These are phyloP conservation scores for Alosa alosa DNA, from an alignment of 2,113 vertebrate genomes.

Conservation along the genomic window DNA sequence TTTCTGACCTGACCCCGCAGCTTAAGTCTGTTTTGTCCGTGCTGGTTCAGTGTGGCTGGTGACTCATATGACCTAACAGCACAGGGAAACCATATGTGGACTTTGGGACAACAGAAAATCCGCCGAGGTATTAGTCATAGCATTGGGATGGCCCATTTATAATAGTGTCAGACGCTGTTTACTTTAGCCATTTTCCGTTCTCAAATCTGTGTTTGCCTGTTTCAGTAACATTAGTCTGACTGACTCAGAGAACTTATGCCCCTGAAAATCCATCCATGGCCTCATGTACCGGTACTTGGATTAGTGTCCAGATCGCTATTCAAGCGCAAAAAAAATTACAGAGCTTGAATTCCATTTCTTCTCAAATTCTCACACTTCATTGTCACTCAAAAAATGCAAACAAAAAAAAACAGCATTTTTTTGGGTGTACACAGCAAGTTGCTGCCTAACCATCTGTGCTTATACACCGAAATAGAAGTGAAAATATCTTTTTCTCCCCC, in stretches of 20 bases:
- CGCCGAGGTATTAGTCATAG: background rate
- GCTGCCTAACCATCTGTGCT: background rate
- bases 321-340: background rate
- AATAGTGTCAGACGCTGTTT: conserved; percentile 13
- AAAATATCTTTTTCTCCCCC: background rate
- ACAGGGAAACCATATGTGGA: conserved; percentile 9
- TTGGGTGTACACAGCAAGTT: background rate
- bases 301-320: background rate
- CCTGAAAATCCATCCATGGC: background rate
- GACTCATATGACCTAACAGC: background rate
- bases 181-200: background rate
- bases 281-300: background rate
- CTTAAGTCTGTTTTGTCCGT: conserved; percentile 1
- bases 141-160: conserved; percentile 13
- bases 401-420: background rate
- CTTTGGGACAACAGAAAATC: conserved; percentile 4
- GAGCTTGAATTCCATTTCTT: background rate
- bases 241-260: background rate
- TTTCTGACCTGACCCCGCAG: background rate
- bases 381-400: background rate
- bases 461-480: background rate
- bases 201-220: background rate
- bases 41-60: background rate
- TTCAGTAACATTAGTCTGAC: background rate
- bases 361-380: background rate